Percentiles rank a stretch among this genome's conserved stretches.
phyloP scores from a whole-genome alignment of 2,888 invertebrate genomes.

The Spodoptera exigua region DNA sequence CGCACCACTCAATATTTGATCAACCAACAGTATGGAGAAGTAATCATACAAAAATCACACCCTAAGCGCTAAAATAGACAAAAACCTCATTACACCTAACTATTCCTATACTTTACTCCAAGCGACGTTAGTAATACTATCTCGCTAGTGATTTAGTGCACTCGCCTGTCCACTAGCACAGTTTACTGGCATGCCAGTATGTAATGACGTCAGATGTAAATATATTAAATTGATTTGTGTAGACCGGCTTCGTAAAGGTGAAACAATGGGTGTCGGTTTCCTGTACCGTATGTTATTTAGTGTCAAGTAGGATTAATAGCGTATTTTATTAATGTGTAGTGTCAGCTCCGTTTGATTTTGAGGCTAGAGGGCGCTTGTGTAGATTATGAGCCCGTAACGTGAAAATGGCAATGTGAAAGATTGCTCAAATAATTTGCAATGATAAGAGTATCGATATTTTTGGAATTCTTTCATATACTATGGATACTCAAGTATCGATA shows the following conservation, averaged over 20 bases:
- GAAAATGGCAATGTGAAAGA: no score
- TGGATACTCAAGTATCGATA: no score
- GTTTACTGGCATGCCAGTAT: conserved; percentile 46
- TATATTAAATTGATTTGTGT: conserved; percentile 48
- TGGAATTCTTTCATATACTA: no score
- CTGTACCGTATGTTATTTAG: conserved; percentile 30
- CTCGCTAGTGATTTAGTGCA: conserved; percentile 44
- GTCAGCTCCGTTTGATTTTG: no score
- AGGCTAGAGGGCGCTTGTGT: no score
- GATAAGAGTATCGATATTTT: no score
- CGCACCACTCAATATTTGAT: no score
- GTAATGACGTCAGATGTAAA: conserved; percentile 51
- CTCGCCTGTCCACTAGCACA: conserved; percentile 45
- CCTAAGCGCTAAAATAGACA: conserved; percentile 18
- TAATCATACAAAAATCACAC: conserved; percentile 36
- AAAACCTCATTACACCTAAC: conserved; percentile 21
- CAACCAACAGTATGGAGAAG: no score
- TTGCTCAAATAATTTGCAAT: no score
- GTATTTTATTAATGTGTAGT: no score
- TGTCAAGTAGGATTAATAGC: conserved; percentile 18
- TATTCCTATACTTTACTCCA: conserved; percentile 35
- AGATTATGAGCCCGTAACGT: no score
- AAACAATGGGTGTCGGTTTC: conserved; percentile 49
- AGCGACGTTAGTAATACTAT: conserved; percentile 47
- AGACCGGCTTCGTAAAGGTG: conserved; percentile 32